Evolutionary conservation across 2,888 invertebrate genomes (phyloP), one percentile per base, ranked within the genome.

Genomic region (Heliconius erato): DNA sequence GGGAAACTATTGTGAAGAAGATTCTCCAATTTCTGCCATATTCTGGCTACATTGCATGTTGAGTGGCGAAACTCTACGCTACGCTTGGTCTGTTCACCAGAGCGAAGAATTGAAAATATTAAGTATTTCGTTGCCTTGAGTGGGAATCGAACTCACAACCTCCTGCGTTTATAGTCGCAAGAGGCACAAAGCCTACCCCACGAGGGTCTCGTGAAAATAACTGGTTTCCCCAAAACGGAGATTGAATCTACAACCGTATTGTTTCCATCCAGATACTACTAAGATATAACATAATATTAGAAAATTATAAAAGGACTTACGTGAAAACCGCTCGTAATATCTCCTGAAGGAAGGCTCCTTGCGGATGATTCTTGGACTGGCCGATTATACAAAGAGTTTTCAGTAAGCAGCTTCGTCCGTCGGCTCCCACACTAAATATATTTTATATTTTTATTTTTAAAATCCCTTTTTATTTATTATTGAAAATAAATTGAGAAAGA

Each of bases 331-430:
- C 96, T 89, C 97, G 96, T 84, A 97, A 90, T 86, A 97, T 96
- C 93, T 97, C 97, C 85, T 97, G 96, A 86, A 97, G 91, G 87
- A 97, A 97, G 74, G 94, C 93, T 9, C 97, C 97, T 88, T 96
- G 96, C 77, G 94, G 90, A 67, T 88, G 87, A 72, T 92, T 87
- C 49, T 94, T 92, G 35, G 96, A 92, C 90, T 96, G 95, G 54
- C 96, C 97, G 9, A 97, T 96, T 85, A 97, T 94, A 89, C 97
- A 97, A 84, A 97, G 93, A n/a, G 97, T 96, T 91, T 97, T 97
- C 86, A 97, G 91, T 74, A 97, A 91, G 90, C 97, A 97, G 26
- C 96, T 94, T 88, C 93, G 96, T 2, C 97, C 97, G 74, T 95
- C 93, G 16, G 93, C 93, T 72, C 96, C 96, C 44, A 96, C 88